Evolutionary conservation across 2,113 vertebrate species (phyloP), one percentile per base, ranked within the genome.

Genomic region (Pagrus major): DNA sequence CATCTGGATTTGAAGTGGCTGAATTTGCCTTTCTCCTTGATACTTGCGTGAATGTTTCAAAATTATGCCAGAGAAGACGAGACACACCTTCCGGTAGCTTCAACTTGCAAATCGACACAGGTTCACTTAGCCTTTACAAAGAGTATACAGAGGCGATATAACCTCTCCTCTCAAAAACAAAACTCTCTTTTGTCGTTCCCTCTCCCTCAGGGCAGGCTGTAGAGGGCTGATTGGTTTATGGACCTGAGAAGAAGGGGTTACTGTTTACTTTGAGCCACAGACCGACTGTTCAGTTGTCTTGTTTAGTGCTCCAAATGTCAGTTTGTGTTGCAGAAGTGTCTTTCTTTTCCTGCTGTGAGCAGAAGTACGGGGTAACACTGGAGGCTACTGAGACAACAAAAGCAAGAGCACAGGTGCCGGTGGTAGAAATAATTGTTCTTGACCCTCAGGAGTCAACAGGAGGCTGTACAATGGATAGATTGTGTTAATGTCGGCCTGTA

Each of bases 1-100:
- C 87, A 74, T 86, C 84, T 81, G 81, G 78, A 84, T 52, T 72
- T 60, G 35, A 89, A 89, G 86, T 87, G 85, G 41, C 78, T 71
- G 44, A 23, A 94, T 94, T 94, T 95, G 94, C 86, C 89, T 95
- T 89, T 90, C 86, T 87, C 87, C 91, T 90, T 91, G 86, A 86
- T 88, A 85, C 86, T 88, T 88, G 69, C 64, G 73, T 86, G 80
- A 94, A 93, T 93, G 93, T 95, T 94, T 92, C 92, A 90, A 93
- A 92, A 84, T 82, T 0, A 80, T 31, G 75, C 35, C 66, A 23
- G 60, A 44, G 68, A 80, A 80, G 68, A 64, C 54, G 25, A 56
- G 84, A 55, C 83, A 31, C 69, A 29, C 65, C 71, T 56, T 76
- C 25, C 63, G 85, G 71, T 77, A 68, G 68, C 84, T 56, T 77